These are phyloP conservation scores for Ecdyonurus torrentis DNA, from an alignment of 2,888 invertebrate species.

Conservation along the genomic window DNA sequence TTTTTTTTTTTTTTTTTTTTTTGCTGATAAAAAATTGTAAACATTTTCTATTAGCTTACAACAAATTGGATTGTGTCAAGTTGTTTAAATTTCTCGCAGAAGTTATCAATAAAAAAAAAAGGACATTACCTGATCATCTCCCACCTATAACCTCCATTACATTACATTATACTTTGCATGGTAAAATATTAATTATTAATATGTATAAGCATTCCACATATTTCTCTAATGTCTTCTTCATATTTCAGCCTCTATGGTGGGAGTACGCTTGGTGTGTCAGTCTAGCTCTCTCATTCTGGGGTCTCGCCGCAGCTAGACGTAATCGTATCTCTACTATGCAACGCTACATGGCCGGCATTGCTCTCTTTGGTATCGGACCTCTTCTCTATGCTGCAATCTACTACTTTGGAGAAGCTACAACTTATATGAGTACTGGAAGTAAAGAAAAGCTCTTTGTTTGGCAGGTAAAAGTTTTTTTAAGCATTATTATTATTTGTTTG, in stretches of 20 bases:
- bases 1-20: too few species aligned
- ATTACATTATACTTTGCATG: too few species aligned
- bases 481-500: too few species aligned
- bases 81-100: too few species aligned
- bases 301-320: slow-evolving; percentile 67
- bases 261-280: slow-evolving; percentile 88
- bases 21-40: too few species aligned
- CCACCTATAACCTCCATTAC: too few species aligned
- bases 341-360: slow-evolving; percentile 64
- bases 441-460: slow-evolving; percentile 55
- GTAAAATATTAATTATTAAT: too few species aligned
- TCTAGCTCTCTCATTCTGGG: slow-evolving; percentile 65
- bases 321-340: slow-evolving; percentile 63
- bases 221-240: slow-evolving; percentile 15
- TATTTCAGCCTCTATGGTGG: slow-evolving; percentile 67
- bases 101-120: too few species aligned
- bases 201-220: neutral
- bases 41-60: too few species aligned
- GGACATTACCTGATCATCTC: too few species aligned
- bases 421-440: slow-evolving; percentile 53
- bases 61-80: too few species aligned
- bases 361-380: slow-evolving; percentile 63
- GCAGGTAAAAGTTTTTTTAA: slow-evolving; percentile 52
- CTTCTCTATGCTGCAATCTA: slow-evolving; percentile 63
- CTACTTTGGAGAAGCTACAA: slow-evolving; percentile 71